Conservation (phyloP, 2,888 invertebrate species). For the Caenorhabditis becei region DNA sequence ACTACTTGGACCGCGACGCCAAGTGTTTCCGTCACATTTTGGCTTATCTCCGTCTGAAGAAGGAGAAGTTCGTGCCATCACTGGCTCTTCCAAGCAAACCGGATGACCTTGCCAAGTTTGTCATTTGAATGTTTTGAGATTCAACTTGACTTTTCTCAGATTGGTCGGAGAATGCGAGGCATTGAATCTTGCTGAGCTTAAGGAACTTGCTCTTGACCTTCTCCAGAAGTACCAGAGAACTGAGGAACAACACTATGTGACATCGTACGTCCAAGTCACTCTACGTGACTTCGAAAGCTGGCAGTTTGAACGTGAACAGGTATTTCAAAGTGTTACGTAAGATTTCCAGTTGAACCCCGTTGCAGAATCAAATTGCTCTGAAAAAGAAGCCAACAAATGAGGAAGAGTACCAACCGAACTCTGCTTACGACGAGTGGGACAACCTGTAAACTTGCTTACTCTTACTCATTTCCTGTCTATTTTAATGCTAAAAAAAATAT, state of each 20-base stretch:
- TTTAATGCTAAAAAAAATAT: too few relatives aligned
- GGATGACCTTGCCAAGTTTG: conserved; percentile 80
- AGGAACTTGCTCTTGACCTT: conserved; percentile 79
- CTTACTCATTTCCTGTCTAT: too few relatives aligned
- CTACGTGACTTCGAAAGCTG: conserved; percentile 80
- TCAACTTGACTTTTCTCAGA: conserved; percentile 51
- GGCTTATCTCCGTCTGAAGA: conserved; percentile 94
- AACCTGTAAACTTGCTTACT: conserved; percentile 67
- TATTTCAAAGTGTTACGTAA: neutral
- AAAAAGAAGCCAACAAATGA: conserved; percentile 74
- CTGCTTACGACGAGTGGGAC: conserved; percentile 80
- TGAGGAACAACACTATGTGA: conserved; percentile 81
- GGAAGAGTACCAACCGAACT: conserved; percentile 71
- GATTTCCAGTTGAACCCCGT: conserved; percentile 3
- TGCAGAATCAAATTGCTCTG: conserved; percentile 72
- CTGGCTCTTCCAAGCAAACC: conserved; percentile 81
- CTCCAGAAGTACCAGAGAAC: conserved; percentile 79
- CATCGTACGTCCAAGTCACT: conserved; percentile 77
- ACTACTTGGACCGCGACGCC: conserved; percentile 98
- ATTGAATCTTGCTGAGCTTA: conserved; percentile 79
- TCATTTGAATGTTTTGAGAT: neutral
- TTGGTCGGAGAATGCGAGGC: conserved; percentile 81
- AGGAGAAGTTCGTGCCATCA: conserved; percentile 82
- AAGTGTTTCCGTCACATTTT: conserved; percentile 97
- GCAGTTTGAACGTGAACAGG: conserved; percentile 80